These are phyloP conservation scores for Leptarthrus brevirostris DNA, from an alignment of 2,888 invertebrate species.

Conservation along the genomic window DNA sequence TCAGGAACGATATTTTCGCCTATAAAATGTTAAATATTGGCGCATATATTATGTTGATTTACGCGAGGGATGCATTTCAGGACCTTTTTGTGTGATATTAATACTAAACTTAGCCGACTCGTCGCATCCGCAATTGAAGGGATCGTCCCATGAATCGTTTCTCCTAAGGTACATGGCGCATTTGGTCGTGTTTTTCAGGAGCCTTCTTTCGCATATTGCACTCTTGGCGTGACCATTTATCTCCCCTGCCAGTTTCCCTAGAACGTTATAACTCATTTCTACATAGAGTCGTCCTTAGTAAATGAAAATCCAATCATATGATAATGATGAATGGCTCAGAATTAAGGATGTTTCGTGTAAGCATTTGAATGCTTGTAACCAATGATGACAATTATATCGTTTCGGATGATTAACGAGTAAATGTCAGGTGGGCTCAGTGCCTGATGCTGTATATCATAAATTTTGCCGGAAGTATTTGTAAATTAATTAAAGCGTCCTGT, in stretches of 20 bases:
- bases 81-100: slow-evolving; percentile 28
- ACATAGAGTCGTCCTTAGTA: slow-evolving; percentile 19
- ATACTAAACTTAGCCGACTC: neutral
- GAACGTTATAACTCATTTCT: neutral
- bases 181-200: neutral
- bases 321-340: slow-evolving; percentile 30
- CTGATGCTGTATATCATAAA: slow-evolving; percentile 34
- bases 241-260: slow-evolving; percentile 11
- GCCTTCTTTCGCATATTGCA: neutral
- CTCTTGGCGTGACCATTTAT: slow-evolving; percentile 23
- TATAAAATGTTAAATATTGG: slow-evolving; percentile 47
- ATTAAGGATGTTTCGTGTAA: slow-evolving; percentile 11
- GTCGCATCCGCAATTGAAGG: neutral
- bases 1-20: slow-evolving; percentile 30
- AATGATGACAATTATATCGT: slow-evolving; percentile 48
- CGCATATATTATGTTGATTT: slow-evolving; percentile 42
- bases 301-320: slow-evolving; percentile 44
- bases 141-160: neutral
- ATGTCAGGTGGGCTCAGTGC: slow-evolving; percentile 33
- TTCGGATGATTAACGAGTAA: slow-evolving; percentile 34
- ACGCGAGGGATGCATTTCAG: slow-evolving; percentile 36
- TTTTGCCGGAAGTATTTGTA: slow-evolving; percentile 44
- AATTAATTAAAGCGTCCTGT: slow-evolving; percentile 46
- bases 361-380: slow-evolving; percentile 44
- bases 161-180: neutral